A percentile compares a stretch with the other conserved stretches of the same genome.
Evolutionary conservation across 2,113 vertebrate genomes (phyloP).

Genomic region (Phoenicopterus ruber): DNA sequence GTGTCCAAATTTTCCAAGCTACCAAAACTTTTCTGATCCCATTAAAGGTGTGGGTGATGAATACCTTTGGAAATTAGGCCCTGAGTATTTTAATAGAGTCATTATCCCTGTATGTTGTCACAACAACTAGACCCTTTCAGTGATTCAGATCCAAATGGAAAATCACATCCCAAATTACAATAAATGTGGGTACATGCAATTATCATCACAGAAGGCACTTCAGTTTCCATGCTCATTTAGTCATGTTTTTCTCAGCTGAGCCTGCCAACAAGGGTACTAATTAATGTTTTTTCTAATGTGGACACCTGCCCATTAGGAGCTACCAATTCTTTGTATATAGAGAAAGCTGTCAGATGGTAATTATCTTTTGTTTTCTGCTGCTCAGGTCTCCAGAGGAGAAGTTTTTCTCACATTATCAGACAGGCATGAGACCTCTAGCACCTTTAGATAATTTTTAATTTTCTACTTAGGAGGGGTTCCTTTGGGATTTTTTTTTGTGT

Average conservation of each 20-base stretch:
- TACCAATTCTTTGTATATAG: not conserved
- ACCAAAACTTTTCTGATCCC: not conserved
- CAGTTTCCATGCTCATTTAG: conserved; percentile 15
- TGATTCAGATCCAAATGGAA: conserved; percentile 19
- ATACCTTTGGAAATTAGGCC: conserved; percentile 12
- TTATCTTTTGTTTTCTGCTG: conserved; percentile 14
- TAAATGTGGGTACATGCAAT: conserved; percentile 5
- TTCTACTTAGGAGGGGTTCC: not conserved
- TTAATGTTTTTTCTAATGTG: conserved; percentile 47
- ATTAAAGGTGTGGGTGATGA: not conserved
- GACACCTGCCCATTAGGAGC: conserved; percentile 53
- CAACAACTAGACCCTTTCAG: not conserved
- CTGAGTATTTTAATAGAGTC: not conserved
- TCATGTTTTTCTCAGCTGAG: conserved; percentile 32
- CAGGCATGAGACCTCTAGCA: not conserved
- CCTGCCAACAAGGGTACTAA: conserved; percentile 33
- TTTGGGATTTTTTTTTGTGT: not conserved
- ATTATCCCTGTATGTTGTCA: conserved; percentile 33
- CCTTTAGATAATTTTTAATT: not conserved
- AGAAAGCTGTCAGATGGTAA: conserved; percentile 12
- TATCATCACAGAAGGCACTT: conserved; percentile 28
- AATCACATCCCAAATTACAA: conserved; percentile 34
- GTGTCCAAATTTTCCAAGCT: not conserved
- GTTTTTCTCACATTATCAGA: not conserved
- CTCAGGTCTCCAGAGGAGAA: not conserved